Base-by-base conservation (phyloP, 2,113 vertebrate species). In the Serilophus lunatus region DNA sequence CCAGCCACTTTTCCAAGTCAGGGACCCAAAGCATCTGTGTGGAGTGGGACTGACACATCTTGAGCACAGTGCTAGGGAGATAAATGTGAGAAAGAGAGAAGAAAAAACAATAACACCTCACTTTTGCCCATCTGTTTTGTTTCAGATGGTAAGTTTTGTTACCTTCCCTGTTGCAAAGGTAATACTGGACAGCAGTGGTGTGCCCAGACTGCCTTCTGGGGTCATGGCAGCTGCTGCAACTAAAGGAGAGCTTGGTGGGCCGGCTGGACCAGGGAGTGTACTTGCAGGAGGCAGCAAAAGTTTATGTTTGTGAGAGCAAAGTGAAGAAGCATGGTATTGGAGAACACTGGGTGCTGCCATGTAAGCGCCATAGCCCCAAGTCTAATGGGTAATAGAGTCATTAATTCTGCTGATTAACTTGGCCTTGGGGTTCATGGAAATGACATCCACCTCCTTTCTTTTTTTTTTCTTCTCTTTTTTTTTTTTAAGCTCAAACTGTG, bases 321-420 rank as follows among this genome's bases (percentile, higher is more conserved):
- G 95, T 68, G 85, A 92, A 94, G 82, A 95, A 86, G 56, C 31
- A 4, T 44, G 45, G 82, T 54, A 82, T 80, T 22, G 22, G 25
- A 88, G 29, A 51, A 93, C 72, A 8, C 77, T 93, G 91, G 96
- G 82, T 94, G 94, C 64, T 94, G 86, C 61, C 80, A 80, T 96
- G 85, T 89, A 94, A 96, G 84, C 16, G 25, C 80, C 56, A 91
- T 94, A 61, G 84, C 97, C 96, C 90, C 90, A 88, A 93, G 97
- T 95, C 96, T 97, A 97, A 97, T 97, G 98, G 97, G 91, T 98
- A 97, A 98, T 98, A 97, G 98, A 98, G 96, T 98, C 96, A 98
- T 98, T 98, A 98, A 98, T 98, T 98, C 97, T 98, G 95, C 98
- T 98, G 98, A 98, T 98, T 98, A 98, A 97, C 97, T 98, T 98